Percentiles rank a stretch among this genome's conserved stretches.
phyloP scores from a whole-genome alignment of 2,888 invertebrate genomes.

The Halictus ligatus region DNA sequence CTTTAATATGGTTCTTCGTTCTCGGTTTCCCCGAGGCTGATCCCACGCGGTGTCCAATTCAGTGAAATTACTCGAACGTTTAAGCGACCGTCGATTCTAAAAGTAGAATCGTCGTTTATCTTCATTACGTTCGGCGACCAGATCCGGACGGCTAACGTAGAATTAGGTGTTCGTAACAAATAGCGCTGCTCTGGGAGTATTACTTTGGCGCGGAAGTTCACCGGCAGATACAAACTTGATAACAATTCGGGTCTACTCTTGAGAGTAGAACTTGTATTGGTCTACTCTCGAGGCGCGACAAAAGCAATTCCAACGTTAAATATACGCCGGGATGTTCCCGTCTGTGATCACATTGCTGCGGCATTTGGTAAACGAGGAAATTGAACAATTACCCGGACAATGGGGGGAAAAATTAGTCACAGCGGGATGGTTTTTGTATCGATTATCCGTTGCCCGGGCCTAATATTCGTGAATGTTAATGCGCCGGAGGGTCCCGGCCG shows the following conservation, averaged over 20 bases:
- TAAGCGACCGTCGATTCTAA: background rate
- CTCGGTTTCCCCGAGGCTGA: background rate
- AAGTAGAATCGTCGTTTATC: slow-evolving; percentile 2
- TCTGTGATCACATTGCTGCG: background rate
- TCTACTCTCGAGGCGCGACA: background rate
- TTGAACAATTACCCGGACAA: background rate
- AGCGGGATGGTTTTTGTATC: background rate
- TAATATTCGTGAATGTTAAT: slow-evolving; percentile 6
- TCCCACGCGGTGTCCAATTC: background rate
- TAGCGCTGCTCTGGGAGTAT: background rate
- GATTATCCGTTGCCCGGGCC: background rate
- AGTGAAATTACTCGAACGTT: background rate
- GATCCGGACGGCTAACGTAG: background rate
- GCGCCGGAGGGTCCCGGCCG: background rate
- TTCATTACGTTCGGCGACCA: background rate
- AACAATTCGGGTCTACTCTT: background rate
- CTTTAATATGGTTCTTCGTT: background rate
- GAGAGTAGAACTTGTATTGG: background rate
- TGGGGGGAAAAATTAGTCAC: background rate
- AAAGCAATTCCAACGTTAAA: background rate
- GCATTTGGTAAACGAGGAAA: background rate
- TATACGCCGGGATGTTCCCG: background rate
- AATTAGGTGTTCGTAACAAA: slow-evolving; percentile 4
- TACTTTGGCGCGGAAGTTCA: background rate
- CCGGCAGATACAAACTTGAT: background rate